Base-by-base conservation (phyloP, 2,797 vertebrate genomes). In the Arrhamphus sclerolepis region DNA sequence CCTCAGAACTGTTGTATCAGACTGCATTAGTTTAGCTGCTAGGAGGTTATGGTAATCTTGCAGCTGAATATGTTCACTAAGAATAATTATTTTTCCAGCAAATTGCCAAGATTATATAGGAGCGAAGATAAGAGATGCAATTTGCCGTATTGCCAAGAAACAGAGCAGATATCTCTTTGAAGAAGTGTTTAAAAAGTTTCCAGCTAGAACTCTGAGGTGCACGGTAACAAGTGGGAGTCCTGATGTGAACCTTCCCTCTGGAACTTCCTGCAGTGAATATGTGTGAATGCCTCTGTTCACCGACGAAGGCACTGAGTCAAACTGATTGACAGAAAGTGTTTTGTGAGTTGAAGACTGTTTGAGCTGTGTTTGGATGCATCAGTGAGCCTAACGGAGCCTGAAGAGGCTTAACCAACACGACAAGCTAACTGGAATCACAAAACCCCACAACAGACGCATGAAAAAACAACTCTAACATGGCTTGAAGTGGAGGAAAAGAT, bases 311-410 rank as follows among this genome's bases (percentile, higher is more conserved):
- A 20, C 51, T 26, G 3, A 54, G 29, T 49, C 0, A 7, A 69
- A 41, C 19, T 2, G 64, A 52, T 58, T 26, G 46, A n/a, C 47
- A 47, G 69, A 39, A 65, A 39, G 57, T 10, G 42, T 39, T 66
- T 46, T 58, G 21, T 9, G 69, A 78, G 65, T 65, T 70, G 68
- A 47, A 48, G 46, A 46, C 48, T 21, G 59, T 5, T n/a, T n/a
- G 55, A 31, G 56, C 41, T 52, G 19, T 4, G 46, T 63, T 42
- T 21, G 66, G 56, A 39, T 8, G 14, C 20, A 53, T 70, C 69
- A 66, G 64, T 66, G 70, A 62, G 46, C 60, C 55, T 78, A 71
- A 81, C 69, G 76, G 78, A 72, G 73, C 53, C 59, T 76, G 66
- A 75, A 66, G 53, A 41, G 56, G 6, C 38, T 11, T 21, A 1